A percentile compares a stretch with the other conserved stretches of the same genome.
Evolutionary conservation across 2,113 vertebrate species (phyloP).

Genomic region (Setophaga kirtlandii): DNA sequence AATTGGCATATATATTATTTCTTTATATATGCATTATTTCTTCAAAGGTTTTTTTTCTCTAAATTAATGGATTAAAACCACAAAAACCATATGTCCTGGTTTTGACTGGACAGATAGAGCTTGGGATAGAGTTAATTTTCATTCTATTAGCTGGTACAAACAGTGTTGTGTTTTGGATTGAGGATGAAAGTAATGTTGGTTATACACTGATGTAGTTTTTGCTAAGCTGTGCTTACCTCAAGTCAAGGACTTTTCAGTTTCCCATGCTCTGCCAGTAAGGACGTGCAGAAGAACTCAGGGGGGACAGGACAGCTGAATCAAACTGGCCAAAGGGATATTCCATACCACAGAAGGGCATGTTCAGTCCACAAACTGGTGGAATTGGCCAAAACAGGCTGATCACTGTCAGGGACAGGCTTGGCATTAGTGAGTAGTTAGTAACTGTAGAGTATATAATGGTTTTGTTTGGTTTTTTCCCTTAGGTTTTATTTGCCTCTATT

Average conservation of each 20-base stretch:
- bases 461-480: neutral
- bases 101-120: neutral
- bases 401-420: neutral
- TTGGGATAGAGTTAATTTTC: neutral
- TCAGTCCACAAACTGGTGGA: neutral
- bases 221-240: neutral
- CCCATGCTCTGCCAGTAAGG: neutral
- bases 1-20: neutral
- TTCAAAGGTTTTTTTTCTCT: neutral
- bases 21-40: neutral
- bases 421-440: neutral
- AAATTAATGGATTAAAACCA: neutral
- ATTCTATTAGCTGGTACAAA: neutral
- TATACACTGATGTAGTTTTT: neutral
- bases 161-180: neutral
- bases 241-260: neutral
- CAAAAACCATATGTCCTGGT: neutral
- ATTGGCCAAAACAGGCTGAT: neutral
- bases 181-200: neutral
- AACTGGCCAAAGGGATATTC: neutral
- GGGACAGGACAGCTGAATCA: fast-evolving
- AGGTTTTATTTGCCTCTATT: neutral
- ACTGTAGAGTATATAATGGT: neutral
- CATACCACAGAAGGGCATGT: fast-evolving
- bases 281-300: neutral